A percentile compares a stretch with the other conserved stretches of the same genome.
Conservation (phyloP, 1,140 invertebrate species). For the Procambarus clarkii region DNA sequence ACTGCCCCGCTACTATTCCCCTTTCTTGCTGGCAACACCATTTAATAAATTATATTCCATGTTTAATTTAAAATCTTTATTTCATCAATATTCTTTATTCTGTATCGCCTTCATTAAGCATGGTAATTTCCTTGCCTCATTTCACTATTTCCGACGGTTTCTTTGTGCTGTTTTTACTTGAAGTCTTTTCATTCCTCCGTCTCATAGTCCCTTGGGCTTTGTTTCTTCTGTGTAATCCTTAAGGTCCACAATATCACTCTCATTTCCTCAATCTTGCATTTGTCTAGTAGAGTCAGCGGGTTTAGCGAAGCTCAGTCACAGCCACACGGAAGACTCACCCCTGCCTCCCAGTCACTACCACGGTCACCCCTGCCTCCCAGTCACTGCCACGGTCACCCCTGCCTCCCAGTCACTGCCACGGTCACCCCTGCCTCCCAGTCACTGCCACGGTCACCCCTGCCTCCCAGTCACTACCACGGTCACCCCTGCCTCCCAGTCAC, state of each 20-base stretch:
- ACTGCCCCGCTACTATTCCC: background rate
- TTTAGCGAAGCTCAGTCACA: background rate
- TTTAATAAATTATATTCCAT: no score
- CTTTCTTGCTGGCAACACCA: background rate
- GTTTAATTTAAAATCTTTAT: no score
- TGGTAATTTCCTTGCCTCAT: background rate
- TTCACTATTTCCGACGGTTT: background rate
- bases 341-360: no score
- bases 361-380: no score
- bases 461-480: background rate
- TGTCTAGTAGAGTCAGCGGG: background rate
- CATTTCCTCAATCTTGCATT: background rate
- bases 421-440: background rate
- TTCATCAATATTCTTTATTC: no score
- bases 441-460: background rate
- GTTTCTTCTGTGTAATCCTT: background rate
- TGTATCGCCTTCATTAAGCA: background rate
- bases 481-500: background rate
- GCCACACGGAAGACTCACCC: background rate
- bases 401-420: background rate
- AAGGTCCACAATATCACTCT: slow-evolving; percentile 3
- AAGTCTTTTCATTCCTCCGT: background rate
- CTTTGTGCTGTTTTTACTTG: background rate
- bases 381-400: no score
- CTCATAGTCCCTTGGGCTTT: background rate